Percentiles rank a stretch among this genome's conserved stretches.
Conservation (phyloP, 2,888 invertebrate species). For the Drosophila antonietae region DNA sequence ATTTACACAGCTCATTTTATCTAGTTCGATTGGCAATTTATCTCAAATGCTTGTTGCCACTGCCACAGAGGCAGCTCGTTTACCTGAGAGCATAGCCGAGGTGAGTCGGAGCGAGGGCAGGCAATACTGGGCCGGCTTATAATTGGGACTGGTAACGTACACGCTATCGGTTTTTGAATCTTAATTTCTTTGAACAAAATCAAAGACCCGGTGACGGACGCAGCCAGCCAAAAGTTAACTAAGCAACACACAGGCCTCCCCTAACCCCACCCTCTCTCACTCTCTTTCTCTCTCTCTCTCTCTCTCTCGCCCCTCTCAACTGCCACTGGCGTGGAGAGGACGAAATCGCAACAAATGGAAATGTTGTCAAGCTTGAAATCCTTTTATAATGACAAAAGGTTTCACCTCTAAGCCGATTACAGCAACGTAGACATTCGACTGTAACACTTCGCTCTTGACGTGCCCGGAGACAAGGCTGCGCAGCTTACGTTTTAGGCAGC, state of each 20-base stretch:
- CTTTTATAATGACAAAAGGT: conserved; percentile 81
- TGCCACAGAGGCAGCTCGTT: conserved; percentile 18
- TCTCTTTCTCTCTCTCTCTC: no score
- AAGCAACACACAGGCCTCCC: conserved; percentile 37
- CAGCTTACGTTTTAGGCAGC: conserved; percentile 33
- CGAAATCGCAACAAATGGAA: conserved; percentile 75
- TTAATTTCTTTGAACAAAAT: conserved; percentile 71
- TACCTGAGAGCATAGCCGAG: conserved; percentile 20
- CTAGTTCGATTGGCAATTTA: conserved; percentile 80
- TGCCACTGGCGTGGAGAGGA: not conserved
- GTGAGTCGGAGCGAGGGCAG: no score
- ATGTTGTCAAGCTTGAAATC: conserved; percentile 79
- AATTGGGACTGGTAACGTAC: conserved; percentile 60
- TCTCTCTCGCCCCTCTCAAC: no score
- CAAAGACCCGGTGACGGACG: conserved; percentile 50
- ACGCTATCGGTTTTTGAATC: conserved; percentile 76
- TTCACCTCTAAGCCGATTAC: conserved; percentile 79
- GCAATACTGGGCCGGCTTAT: conserved; percentile 35
- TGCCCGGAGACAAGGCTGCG: conserved; percentile 17
- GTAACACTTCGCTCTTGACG: conserved; percentile 41
- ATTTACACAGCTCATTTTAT: conserved; percentile 77
- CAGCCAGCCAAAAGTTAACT: conserved; percentile 69
- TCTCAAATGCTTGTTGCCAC: conserved; percentile 58
- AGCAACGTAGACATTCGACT: conserved; percentile 48
- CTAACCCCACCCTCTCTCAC: no score